Conservation (phyloP, 2,888 invertebrate species). For the Mesorhabditis sp. region DNA sequence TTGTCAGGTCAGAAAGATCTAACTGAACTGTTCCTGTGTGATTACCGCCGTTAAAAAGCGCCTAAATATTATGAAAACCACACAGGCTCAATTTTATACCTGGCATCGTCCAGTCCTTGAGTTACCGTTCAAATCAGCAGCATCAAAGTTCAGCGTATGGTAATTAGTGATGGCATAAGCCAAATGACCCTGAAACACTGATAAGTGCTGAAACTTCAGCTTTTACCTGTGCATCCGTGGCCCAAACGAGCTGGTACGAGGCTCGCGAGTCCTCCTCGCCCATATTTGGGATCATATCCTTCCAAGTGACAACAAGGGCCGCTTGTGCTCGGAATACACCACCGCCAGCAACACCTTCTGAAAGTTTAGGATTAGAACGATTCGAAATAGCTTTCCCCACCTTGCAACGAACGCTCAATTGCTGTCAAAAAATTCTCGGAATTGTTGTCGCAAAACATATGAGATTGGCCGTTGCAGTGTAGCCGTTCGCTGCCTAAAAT, state of each 20-base stretch:
- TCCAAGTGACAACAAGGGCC: conserved; percentile 85
- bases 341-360: conserved; percentile 78
- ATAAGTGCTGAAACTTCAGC: not conserved
- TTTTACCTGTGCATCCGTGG: conserved; percentile 80
- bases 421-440: not conserved
- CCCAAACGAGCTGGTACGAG: conserved; percentile 33
- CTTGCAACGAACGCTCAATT: not conserved
- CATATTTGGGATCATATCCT: conserved; percentile 72
- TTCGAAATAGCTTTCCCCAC: not conserved
- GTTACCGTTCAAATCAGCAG: conserved; percentile 58
- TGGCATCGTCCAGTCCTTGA: conserved; percentile 29
- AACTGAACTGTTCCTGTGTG: conserved; percentile 36
- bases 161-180: conserved; percentile 93
- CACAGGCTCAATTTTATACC: conserved; percentile 11
- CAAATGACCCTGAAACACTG: conserved; percentile 79
- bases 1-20: conserved; percentile 24
- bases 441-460: not conserved
- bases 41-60: conserved; percentile 45
- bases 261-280: conserved; percentile 65
- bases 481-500: not conserved
- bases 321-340: conserved; percentile 84
- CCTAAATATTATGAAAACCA: conserved; percentile 13
- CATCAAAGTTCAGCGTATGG: conserved; percentile 81
- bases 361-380: not conserved
- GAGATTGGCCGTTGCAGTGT: not conserved